Evolutionary conservation across 2,113 vertebrate species (phyloP), one percentile per base, ranked within the genome.

Genomic region (Ceyx cyanopectus): DNA sequence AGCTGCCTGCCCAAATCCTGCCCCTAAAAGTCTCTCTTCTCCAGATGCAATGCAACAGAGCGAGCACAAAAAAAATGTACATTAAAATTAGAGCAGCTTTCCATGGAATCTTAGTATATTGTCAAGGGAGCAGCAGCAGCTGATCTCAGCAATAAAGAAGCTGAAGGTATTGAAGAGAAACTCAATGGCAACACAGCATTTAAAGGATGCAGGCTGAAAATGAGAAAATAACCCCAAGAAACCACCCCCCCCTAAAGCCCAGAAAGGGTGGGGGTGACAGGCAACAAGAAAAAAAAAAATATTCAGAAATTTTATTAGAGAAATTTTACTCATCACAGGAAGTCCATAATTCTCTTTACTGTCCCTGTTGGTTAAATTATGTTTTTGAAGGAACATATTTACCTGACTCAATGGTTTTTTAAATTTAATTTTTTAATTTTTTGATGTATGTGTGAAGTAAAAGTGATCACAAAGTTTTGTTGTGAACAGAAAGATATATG

Each of bases 221-320:
- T 19, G 46, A 21, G 9, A n/a, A 19, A 23, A 37, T 37, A 37
- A 37, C 37, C 37, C 37, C 37, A 37, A 37, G 37, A 37, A 37
- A 37, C 37, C 37, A 37, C 9, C 37, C 37, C 37, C 37, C 37
- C 37, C 37, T 37, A 37, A 37, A 37, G 37, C 37, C 37, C 37
- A 21, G 9, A n/a, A 19, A 23, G 5, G 0, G 1, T 4, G 12
- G 4, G 1, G 12, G 24, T 22, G 0, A 53, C 4, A 68, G 7
- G 14, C 11, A 32, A 17, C 14, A n/a, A 40, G 7, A 48, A 34
- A 9, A 69, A 54, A 16, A 32, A 34, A 12, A 18, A 15, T 46
- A 26, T 21, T 26, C 9, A 27, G 12, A 72, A 40, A 74, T 66
- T 63, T 60, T 51, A 34, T 61, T 61, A 62, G 5, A 37, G 6